Base-by-base conservation (phyloP, 2,797 vertebrate genomes). In the Parambassis ranga region DNA sequence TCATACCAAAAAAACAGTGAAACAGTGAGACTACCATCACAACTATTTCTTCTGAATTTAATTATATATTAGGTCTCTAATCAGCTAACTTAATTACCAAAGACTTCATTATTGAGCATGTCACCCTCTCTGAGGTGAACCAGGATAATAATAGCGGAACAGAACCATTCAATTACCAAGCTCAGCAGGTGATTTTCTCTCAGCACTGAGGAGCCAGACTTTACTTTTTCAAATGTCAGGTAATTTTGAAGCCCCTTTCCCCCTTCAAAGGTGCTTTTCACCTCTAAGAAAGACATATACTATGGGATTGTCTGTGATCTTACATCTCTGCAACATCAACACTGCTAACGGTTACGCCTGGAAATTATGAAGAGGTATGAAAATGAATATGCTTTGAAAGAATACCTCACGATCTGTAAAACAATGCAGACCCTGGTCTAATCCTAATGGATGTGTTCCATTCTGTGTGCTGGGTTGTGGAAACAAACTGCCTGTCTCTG, bases 41-140 rank as follows among this genome's bases (percentile, higher is more conserved):
- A 7, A 59, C 57, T 47, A 38, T 84, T 82, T 37, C 55, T 37
- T 48, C 52, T 50, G 55, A 81, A 81, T 82, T 74, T 75, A 85
- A 88, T 86, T 82, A 89, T 71, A 65, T 37, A 76, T 83, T 73
- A 81, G 42, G 9, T 72, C 62, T 60, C 67, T 77, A 84, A 84
- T 88, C 71, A 83, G 77, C 68, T 64, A 67, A 82, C 64, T 74
- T 83, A 80, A 88, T 89, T 83, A 86, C 69, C 65, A 62, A 76
- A 79, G 82, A 62, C 79, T 79, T 77, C 61, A 71, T 83, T 83
- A 86, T 75, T 51, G 71, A 84, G 65, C 59, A 58, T 62, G 77
- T 82, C 73, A 67, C 71, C 42, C 33, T 81, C 48, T 77, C 15
- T 1, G 61, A 82, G 64, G 69, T 83, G 76, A 85, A 73, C 38